Conservation (phyloP, 1,140 invertebrate genomes). For the Varroa destructor region DNA sequence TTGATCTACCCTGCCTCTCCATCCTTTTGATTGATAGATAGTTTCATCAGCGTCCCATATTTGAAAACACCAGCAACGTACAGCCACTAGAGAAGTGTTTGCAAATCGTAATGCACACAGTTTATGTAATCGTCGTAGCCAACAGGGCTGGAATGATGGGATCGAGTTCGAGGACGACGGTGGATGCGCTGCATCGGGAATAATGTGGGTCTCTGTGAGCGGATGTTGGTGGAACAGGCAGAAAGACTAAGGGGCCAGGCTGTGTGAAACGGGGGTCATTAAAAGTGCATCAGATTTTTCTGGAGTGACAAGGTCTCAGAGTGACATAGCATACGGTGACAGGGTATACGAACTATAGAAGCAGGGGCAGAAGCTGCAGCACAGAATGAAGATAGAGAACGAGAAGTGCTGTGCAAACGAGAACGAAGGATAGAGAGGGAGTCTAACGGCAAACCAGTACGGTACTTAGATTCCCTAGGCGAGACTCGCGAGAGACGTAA, state of each 20-base stretch:
- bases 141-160: not conserved
- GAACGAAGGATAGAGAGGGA: not conserved
- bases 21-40: conserved; percentile 2
- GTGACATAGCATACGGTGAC: not conserved
- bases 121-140: not conserved
- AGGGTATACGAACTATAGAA: no score
- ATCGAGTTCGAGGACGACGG: not conserved
- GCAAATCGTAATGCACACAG: no score
- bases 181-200: not conserved
- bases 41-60: not conserved
- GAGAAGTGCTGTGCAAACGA: not conserved
- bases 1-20: no score
- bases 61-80: no score
- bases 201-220: not conserved
- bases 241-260: no score
- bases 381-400: no score
- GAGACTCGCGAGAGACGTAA: not conserved
- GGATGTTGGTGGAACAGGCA: not conserved
- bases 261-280: conserved; percentile 1
- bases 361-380: no score
- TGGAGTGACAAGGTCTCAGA: conserved; percentile 5
- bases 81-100: no score
- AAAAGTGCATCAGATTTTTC: conserved; percentile 23
- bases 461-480: not conserved
- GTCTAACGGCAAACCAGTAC: conserved; percentile 1